Conservation (phyloP, 2,888 invertebrate species). For the Leuctra nigra region DNA sequence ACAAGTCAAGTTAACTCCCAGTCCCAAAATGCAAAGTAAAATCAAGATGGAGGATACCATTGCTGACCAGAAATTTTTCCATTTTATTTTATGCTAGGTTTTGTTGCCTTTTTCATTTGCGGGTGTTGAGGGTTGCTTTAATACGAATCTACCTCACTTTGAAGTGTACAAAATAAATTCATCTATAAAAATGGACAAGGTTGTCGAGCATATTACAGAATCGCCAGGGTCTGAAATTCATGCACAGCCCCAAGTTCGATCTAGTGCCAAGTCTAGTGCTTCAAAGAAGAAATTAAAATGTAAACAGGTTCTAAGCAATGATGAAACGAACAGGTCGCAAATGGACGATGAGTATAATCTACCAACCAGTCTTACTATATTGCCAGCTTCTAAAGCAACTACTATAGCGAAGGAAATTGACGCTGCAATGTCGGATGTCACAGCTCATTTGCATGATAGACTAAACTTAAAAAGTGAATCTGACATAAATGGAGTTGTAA, state of each 20-base stretch:
- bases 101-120: too few relatives aligned
- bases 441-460: conserved; percentile 28
- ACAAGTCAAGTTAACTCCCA: too few relatives aligned
- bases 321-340: conserved; percentile 24
- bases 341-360: conserved; percentile 25
- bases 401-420: conserved; percentile 15
- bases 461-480: conserved; percentile 26
- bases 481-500: conserved; percentile 29
- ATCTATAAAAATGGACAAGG: conserved; percentile 28
- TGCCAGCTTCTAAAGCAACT: conserved; percentile 20
- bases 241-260: conserved; percentile 25
- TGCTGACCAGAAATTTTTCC: too few relatives aligned
- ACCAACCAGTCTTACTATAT: conserved; percentile 23
- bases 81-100: too few relatives aligned
- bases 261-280: conserved; percentile 23
- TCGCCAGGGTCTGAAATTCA: conserved; percentile 24
- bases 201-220: conserved; percentile 23
- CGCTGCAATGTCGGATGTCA: conserved; percentile 18
- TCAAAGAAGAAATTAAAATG: conserved; percentile 24
- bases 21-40: too few relatives aligned
- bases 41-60: too few relatives aligned
- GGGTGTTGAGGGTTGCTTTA: too few relatives aligned
- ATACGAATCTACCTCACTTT: too few relatives aligned
- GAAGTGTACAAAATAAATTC: too few relatives aligned
- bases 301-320: conserved; percentile 12